Base-by-base conservation (phyloP, 2,888 invertebrate genomes). In the Agrochola litura region DNA sequence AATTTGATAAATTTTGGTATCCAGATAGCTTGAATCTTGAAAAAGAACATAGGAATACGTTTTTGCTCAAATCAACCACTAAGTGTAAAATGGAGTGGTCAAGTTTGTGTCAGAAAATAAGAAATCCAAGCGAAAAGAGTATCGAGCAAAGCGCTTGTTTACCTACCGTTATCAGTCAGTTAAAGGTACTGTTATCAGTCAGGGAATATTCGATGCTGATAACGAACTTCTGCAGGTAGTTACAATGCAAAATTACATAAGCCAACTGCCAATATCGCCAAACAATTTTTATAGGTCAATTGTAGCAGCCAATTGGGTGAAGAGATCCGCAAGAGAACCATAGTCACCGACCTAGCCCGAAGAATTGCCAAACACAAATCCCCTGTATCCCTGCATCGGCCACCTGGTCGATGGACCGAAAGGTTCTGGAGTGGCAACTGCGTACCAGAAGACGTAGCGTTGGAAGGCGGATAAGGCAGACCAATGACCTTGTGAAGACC, bases 131-230 rank as follows among this genome's bases (percentile, higher is more conserved):
- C 30, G n/a, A 4, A 16, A 6, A 0, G 37, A 37, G 2, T 14
- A 4, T 12, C 22, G 25, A 25, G 9, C 16, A 9, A 49, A 58
- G n/a, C 0, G 0, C 22, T 49, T 41, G 41, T 43, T 58, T 19
- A 63, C 54, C 2, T 0, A 25, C 10, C 37, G 14, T 37, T 60
- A 77, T 79, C 79, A 43, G 58, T 77, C 41, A 77, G 19, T n/a
- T 79, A 79, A 12, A 12, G 43, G 43, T 43, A 14, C 30, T 9
- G 30, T 79, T 77, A 79, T 79, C 76, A 79, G 71, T 70, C 30
- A 70, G 58, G 14, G n/a, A 60, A 30, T 52, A 9, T 46, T 5
- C 16, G 22, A 2, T 12, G 22, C 46, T 19, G 58, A 76, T 76
- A 76, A 30, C 25, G 5, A 43, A n/a, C 5, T 78, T 58, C 0